Evolutionary conservation across 2,797 vertebrate species (phyloP), one percentile per base, ranked within the genome.

Genomic region (Spatula versicolor): DNA sequence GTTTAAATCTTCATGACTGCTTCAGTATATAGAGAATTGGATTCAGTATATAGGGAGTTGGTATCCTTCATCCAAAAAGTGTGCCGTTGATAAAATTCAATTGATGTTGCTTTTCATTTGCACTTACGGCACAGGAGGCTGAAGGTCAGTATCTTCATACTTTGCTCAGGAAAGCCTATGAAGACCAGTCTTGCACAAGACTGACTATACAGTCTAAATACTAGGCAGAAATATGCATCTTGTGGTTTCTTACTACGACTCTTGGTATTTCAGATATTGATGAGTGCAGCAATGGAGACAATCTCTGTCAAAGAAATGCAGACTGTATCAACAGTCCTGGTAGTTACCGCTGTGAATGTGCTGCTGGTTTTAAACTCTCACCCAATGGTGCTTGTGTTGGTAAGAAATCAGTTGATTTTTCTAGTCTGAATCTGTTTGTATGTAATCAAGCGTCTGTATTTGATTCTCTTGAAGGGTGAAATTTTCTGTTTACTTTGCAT

Each of bases 311-410:
- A 92, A 98, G 98, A 67, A 98, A 99, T 16, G 98, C 98, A 10
- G 98, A 98, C 92, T 99, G 98, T 72, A 98, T 98, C 96, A 99
- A 99, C 93, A 98, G 98, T 39, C 98, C 98, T 0, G 98, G 98
- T 20, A 98, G 98, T 87, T 99, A 98, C 94, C 98, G 98, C 80
- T 99, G 98, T 56, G 98, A 98, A 74, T 98, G 98, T 48, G 97
- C 98, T 1, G 83, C 97, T 0, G 98, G 98, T 31, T 99, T 98
- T 95, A 98, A 97, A n/a, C 97, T 98, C 33, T 98, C 98, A 11
- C 98, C 98, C 50, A 98, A 96, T 0, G 98, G 98, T 46, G 98
- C 98, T 76, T 99, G 98, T 31, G 87, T 98, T 39, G 98, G 98
- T 99, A 96, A 98, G 98, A 55, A 76, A 43, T 46, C 19, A 33